These are phyloP conservation scores for Danio choprae DNA, from an alignment of 2,797 vertebrate species.

Conservation along the genomic window DNA sequence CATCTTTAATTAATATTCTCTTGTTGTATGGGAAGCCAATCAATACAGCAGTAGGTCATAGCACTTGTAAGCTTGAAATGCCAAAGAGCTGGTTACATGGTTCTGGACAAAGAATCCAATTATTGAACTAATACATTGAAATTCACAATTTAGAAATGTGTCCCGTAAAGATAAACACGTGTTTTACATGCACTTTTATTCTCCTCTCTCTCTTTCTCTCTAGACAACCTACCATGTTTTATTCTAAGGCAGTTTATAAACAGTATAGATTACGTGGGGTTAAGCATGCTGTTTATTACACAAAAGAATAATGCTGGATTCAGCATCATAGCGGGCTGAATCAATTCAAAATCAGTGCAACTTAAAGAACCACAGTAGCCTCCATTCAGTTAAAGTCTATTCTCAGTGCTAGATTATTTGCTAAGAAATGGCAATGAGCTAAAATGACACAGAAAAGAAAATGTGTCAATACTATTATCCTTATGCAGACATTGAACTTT, in stretches of 20 bases:
- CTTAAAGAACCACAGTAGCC: not conserved
- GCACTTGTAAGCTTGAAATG: not conserved
- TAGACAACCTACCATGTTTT: not conserved
- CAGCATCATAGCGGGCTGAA: not conserved
- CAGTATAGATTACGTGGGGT: not conserved
- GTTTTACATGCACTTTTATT: not conserved
- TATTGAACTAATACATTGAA: not conserved
- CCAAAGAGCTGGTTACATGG: not conserved
- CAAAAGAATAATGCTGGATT: conserved; percentile 15
- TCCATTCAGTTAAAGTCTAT: conserved; percentile 41
- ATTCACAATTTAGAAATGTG: not conserved
- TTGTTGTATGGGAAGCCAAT: conserved; percentile 29
- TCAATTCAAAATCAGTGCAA: conserved; percentile 17
- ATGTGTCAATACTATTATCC: conserved; percentile 17
- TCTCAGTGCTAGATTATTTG: conserved; percentile 31
- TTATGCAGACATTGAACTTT: not conserved
- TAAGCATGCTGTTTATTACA: conserved; percentile 11
- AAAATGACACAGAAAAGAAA: conserved; percentile 12
- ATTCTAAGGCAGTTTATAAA: not conserved
- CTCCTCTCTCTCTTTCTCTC: not conserved
- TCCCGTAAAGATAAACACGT: not conserved
- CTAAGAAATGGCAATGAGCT: conserved; percentile 11
- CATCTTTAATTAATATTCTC: conserved; percentile 50
- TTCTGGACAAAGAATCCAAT: not conserved
- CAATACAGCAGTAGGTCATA: conserved; percentile 37